Percentiles rank a stretch among this genome's conserved stretches.
phyloP scores from a whole-genome alignment of 2,888 invertebrate species.

The Leptarthrus brevirostris region DNA sequence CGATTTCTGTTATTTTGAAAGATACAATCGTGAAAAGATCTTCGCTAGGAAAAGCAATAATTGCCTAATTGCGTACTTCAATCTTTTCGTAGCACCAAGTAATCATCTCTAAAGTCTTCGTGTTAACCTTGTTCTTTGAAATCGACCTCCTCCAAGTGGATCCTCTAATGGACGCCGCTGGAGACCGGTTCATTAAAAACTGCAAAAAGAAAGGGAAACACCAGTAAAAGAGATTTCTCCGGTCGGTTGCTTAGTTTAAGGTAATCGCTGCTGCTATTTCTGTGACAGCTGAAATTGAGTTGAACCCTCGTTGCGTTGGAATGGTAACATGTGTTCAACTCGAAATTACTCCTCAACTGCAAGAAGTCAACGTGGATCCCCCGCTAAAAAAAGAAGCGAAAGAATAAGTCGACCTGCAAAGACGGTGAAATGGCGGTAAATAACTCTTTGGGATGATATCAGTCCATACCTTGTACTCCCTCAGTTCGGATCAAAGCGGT shows the following conservation, averaged over 20 bases:
- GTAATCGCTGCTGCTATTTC: slow-evolving; percentile 41
- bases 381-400: slow-evolving; percentile 19
- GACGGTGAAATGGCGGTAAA: slow-evolving; percentile 52
- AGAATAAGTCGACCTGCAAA: slow-evolving; percentile 42
- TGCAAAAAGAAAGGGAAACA: slow-evolving; percentile 35
- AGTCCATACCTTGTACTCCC: slow-evolving; percentile 41
- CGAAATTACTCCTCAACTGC: slow-evolving; percentile 11
- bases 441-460: slow-evolving; percentile 34
- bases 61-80: neutral
- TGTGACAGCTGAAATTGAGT: slow-evolving; percentile 44
- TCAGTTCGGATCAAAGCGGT: slow-evolving; percentile 5
- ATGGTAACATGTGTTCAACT: slow-evolving; percentile 36
- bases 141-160: slow-evolving; percentile 7
- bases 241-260: slow-evolving; percentile 12
- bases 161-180: neutral
- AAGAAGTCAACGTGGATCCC: slow-evolving; percentile 8
- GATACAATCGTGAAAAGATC: too few species aligned
- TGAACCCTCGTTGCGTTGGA: slow-evolving; percentile 13
- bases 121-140: slow-evolving; percentile 38
- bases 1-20: too few species aligned
- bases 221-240: slow-evolving; percentile 30
- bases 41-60: too few species aligned
- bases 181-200: slow-evolving; percentile 26
- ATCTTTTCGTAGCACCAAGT: neutral
- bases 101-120: neutral